Conservation (phyloP, 35 echinoderm and acorn worm genomes). For the Hemicentrotus pulcherrimus region DNA sequence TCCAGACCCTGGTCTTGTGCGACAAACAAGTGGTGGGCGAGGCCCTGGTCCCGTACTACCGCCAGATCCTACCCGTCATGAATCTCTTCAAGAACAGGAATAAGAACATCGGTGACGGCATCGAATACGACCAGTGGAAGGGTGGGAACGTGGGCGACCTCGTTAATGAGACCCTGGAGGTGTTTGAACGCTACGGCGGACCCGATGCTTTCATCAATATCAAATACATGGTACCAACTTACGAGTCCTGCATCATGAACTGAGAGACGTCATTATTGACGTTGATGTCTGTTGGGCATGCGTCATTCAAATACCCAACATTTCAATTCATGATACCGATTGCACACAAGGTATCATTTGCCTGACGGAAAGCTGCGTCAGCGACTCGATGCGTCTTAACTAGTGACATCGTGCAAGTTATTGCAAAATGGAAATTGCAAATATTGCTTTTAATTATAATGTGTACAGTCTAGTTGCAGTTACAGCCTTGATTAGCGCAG, state of each 20-base stretch:
- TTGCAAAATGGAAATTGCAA: too few relatives aligned
- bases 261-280: not conserved
- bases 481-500: too few relatives aligned
- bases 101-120: conserved; percentile 88
- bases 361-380: too few relatives aligned
- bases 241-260: conserved; percentile 87
- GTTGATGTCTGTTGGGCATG: not conserved
- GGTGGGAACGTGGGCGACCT: conserved; percentile 83
- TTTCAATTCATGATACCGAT: not conserved
- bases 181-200: conserved; percentile 82
- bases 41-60: conserved; percentile 90
- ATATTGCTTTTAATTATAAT: too few relatives aligned
- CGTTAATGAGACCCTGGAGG: conserved; percentile 78
- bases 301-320: not conserved
- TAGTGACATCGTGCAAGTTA: too few relatives aligned
- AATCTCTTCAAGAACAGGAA: conserved; percentile 94
- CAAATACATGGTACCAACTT: conserved; percentile 95
- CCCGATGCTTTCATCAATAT: conserved; percentile 92
- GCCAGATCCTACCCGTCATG: conserved; percentile 85
- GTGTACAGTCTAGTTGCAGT: too few relatives aligned
- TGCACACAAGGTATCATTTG: too few relatives aligned
- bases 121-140: conserved; percentile 87
- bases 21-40: conserved; percentile 69
- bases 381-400: too few relatives aligned
- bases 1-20: conserved; percentile 70